A percentile compares a stretch with the other conserved stretches of the same genome.
Conservation (phyloP, 2,797 vertebrate species). For the Alectoris magna region DNA sequence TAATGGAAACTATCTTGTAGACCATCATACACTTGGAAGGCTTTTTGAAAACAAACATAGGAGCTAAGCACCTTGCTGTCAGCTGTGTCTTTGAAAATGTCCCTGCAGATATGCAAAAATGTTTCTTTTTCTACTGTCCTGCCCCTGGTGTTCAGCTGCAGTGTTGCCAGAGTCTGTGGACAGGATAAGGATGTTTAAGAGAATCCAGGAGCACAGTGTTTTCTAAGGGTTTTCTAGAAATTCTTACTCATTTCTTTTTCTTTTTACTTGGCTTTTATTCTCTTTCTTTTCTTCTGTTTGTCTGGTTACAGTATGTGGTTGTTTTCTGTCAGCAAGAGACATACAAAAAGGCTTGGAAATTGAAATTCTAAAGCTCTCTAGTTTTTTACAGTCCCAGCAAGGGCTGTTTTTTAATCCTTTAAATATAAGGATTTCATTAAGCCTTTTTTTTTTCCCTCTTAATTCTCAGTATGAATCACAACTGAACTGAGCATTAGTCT, state of each 20-base stretch:
- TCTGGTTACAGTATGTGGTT: neutral
- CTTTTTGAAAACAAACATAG: neutral
- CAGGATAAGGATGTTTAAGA: neutral
- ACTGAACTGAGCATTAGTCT: conserved; percentile 24
- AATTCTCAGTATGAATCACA: conserved; percentile 36
- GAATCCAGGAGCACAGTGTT: neutral
- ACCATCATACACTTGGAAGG: neutral
- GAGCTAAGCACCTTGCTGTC: neutral
- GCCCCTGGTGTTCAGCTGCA: neutral
- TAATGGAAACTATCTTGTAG: neutral
- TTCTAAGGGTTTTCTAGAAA: neutral
- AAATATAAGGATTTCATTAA: conserved; percentile 51
- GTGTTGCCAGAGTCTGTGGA: neutral
- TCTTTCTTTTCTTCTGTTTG: neutral
- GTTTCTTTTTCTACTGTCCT: neutral
- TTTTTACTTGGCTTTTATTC: neutral
- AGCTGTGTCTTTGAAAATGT: neutral
- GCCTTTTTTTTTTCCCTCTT: neutral
- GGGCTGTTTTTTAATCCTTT: conserved; percentile 21
- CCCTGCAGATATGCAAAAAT: neutral
- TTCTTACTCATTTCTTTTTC: neutral
- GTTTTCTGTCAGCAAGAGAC: conserved; percentile 10
- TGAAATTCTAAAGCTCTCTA: neutral
- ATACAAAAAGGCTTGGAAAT: neutral
- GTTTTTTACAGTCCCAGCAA: neutral